Evolutionary conservation across 1,140 invertebrate species (phyloP).

Genomic region (Aphidius ervi): DNA sequence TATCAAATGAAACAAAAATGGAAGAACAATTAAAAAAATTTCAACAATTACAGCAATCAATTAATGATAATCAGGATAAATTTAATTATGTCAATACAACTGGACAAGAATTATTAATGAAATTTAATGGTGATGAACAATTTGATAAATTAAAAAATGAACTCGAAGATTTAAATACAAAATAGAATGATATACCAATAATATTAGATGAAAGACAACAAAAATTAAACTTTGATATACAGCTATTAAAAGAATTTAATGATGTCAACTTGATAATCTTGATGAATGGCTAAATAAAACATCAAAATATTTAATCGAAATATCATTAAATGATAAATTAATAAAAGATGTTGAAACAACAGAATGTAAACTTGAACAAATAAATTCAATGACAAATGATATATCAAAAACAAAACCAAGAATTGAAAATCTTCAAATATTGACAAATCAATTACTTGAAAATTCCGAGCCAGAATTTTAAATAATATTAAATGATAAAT

Average conservation of each 20-base stretch:
- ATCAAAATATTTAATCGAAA: constrained; percentile 53
- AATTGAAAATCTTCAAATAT: constrained; percentile 60
- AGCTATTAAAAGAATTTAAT: constrained; percentile 53
- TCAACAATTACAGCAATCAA: constrained; percentile 41
- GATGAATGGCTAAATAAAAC: constrained; percentile 63
- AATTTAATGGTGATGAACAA: constrained; percentile 41
- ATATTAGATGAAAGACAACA: constrained; percentile 57
- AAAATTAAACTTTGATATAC: constrained; percentile 54
- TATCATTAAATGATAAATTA: constrained; percentile 54
- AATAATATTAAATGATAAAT: constrained; percentile 50
- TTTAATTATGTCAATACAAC: constrained; percentile 60
- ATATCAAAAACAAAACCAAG: constrained; percentile 63
- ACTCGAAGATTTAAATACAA: constrained; percentile 58
- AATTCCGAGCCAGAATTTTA: constrained; percentile 60
- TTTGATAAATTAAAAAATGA: constrained; percentile 51
- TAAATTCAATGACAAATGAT: constrained; percentile 64
- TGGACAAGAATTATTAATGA: constrained; percentile 57
- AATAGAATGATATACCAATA: constrained; percentile 60
- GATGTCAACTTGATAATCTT: constrained; percentile 55
- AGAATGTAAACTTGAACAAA: constrained; percentile 64
- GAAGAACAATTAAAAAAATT: constrained; percentile 59
- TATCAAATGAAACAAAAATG: constrained; percentile 56
- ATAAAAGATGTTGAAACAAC: constrained; percentile 63
- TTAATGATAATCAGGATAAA: constrained; percentile 54
- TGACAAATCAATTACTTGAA: constrained; percentile 59